Base-by-base conservation (phyloP, 2,888 invertebrate species). In the Orthosia gothica region DNA sequence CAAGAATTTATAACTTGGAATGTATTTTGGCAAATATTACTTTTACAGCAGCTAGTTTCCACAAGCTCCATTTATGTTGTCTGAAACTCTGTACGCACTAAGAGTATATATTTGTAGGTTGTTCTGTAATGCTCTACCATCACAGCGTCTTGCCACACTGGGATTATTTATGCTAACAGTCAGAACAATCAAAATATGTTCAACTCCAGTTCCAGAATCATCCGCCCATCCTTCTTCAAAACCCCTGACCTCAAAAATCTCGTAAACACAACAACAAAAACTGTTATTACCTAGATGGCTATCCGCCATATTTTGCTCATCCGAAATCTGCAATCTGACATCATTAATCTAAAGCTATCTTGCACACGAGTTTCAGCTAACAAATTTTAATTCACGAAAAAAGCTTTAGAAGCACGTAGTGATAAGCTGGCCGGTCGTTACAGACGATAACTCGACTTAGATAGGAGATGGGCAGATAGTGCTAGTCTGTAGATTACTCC, bases 371-470 rank as follows among this genome's bases (percentile, higher is more conserved):
- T 79, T 81, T 77, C 62, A 79, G 71, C 73, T 73, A 66, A 74
- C 73, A 87, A 85, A 79, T 78, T 82, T 79, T 75, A 85, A 85
- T 84, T 74, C 83, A 84, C 87, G 86, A 88, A 85, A 88, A 84
- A 88, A 80, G 75, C 80, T 79, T 82, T 74, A 62, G 69, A 82
- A 81, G 85, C 89, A 89, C 88, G 88, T 83, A 80, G 65, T 84
- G 90, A 89, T 90, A 90, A 89, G 83, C 70, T 72, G 59, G 71
- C 74, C 70, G 81, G 87, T 88, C 88, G 88, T 89, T 86, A 84
- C 81, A 63, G 79, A 64, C 74, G 90, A 90, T 90, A 88, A 82
- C 71, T 81, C 12, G 55, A 76, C 76, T 82, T 76, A 83, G 89
- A 86, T 86, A 88, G 61, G 63, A 83, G 88, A 90, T 87, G 47